Base-by-base conservation (phyloP, 1,140 invertebrate species). In the Condylostylus longicornis region DNA sequence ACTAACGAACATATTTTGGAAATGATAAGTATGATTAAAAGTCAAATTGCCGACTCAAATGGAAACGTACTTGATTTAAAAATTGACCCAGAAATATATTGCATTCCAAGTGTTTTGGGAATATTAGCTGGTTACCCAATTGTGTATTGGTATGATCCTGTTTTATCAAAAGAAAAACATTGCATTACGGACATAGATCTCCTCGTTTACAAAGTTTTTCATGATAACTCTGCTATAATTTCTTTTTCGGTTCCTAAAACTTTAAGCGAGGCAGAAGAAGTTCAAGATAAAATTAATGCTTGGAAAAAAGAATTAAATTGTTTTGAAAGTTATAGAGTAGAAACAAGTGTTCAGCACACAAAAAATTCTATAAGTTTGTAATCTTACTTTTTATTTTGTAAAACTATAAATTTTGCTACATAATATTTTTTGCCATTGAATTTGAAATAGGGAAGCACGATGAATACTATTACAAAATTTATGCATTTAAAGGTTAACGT, bases 101-200 rank as follows among this genome's bases (percentile, higher is more conserved):
- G 25, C 14, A 14, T 37, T 29, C 35, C 35, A 4, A 28, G 22
- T 10, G 12, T 37, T n/a, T 21, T 37, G 5, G 35, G 35, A 9
- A 6, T 37, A 5, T 10, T 37, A 10, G 25, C 25, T 15, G 35
- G 35, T 18, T 37, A 17, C 20, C 35, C 35, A 6, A 20, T 37
- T n/a, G 35, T 37, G 5, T 37, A 37, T 18, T 37, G 22, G 23
- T 37, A 28, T 29, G 15, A 37, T n/a, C 18, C 10, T 18, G n/a
- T n/a, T n/a, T n/a, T n/a, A n/a, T n/a, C n/a, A n/a, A n/a, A n/a
- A n/a, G n/a, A 33, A 7, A 13, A 18, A 5, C 15, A 33, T 18
- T 33, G 32, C 32, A 6, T 33, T 6, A 13, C 6, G 5, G 15
- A 17, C 7, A 17, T 31, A 6, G 15, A 31, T 17, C 29, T 31